A percentile compares a stretch with the other conserved stretches of the same genome.
Evolutionary conservation across 2,888 invertebrate genomes (phyloP).

Genomic region (Pelosia muscerda): DNA sequence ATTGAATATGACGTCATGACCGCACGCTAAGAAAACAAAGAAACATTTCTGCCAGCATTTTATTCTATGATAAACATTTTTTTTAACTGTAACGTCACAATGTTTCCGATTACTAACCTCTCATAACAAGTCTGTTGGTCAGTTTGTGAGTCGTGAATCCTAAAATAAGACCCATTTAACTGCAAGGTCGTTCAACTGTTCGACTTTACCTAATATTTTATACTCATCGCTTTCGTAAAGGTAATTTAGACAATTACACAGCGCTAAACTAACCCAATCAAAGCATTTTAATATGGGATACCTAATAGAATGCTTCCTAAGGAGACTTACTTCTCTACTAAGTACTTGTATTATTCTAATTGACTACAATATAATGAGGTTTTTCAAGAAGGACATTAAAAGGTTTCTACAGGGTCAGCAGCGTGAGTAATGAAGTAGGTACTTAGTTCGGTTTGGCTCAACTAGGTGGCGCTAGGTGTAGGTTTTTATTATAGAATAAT

Average conservation of each 20-base stretch:
- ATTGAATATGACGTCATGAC: not conserved
- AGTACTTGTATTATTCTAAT: too few relatives aligned
- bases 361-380: too few relatives aligned
- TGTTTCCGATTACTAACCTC: slow-evolving; percentile 1
- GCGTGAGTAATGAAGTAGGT: too few relatives aligned
- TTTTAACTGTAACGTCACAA: not conserved
- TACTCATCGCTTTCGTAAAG: not conserved
- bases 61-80: slow-evolving; percentile 8
- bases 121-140: slow-evolving; percentile 3
- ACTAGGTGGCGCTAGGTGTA: too few relatives aligned
- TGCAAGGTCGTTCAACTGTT: not conserved
- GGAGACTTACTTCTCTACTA: too few relatives aligned
- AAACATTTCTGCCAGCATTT: not conserved
- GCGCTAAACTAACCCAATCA: too few relatives aligned
- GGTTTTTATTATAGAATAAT: too few relatives aligned
- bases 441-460: too few relatives aligned
- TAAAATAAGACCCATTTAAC: not conserved
- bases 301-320: too few relatives aligned
- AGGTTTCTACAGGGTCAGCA: too few relatives aligned
- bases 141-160: not conserved
- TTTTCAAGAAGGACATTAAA: too few relatives aligned
- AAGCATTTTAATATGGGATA: too few relatives aligned
- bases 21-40: not conserved
- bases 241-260: not conserved
- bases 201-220: slow-evolving; percentile 1